Percentiles rank a stretch among this genome's conserved stretches.
These are phyloP conservation scores for Scaptomyza graminum DNA, from an alignment of 1,140 invertebrate species.

Conservation along the genomic window DNA sequence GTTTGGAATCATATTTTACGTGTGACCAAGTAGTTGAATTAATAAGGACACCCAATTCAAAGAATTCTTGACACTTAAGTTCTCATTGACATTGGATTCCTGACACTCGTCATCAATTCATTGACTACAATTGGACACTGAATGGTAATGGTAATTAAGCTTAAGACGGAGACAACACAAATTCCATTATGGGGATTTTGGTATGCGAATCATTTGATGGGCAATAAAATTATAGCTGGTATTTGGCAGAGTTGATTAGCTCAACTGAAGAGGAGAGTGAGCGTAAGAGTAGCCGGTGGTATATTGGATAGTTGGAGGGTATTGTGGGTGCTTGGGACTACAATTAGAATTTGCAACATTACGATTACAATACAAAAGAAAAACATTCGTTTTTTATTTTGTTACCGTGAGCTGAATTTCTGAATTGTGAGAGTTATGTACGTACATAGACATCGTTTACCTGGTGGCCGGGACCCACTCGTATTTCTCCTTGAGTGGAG, in stretches of 20 bases:
- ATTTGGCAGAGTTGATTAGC: constrained; percentile 18
- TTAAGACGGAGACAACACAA: too few relatives aligned
- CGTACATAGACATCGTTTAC: constrained; percentile 88
- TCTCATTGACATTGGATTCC: neutral
- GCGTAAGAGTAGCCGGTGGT: neutral
- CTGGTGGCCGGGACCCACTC: constrained; percentile 97
- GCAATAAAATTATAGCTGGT: constrained; percentile 6
- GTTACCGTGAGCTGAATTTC: constrained; percentile 85
- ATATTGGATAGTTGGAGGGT: neutral
- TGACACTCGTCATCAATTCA: too few relatives aligned
- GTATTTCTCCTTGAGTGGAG: constrained; percentile 96
- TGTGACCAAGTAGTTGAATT: too few relatives aligned
- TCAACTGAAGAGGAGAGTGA: constrained; percentile 8
- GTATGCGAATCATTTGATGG: neutral
- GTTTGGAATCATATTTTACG: too few relatives aligned
- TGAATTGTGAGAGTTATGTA: constrained; percentile 85
- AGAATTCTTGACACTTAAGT: neutral
- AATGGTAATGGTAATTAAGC: constrained; percentile 3
- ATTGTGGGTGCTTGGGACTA: constrained; percentile 34
- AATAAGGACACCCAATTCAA: neutral
- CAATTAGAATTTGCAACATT: constrained; percentile 67
- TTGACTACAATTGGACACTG: neutral
- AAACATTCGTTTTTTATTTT: constrained; percentile 54
- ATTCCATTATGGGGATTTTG: neutral
- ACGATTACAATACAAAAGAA: constrained; percentile 52